These are phyloP conservation scores for Rhimphoctona megacephalus DNA, from an alignment of 2,888 invertebrate genomes.

Conservation along the genomic window DNA sequence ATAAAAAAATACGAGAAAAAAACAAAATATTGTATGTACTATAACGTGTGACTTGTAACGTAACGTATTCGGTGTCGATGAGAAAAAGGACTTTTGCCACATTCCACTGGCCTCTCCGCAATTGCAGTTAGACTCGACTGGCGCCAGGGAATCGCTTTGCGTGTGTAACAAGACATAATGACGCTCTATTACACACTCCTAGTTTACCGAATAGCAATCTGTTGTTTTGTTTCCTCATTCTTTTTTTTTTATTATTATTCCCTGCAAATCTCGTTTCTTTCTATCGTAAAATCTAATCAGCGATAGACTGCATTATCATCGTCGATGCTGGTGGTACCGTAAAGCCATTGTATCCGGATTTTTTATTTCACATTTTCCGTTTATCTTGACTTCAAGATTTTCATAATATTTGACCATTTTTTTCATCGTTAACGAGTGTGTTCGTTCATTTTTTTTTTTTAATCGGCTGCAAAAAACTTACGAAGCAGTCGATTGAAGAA, in stretches of 20 bases:
- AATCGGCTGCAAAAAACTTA: neutral
- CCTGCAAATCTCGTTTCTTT: slow-evolving; percentile 11
- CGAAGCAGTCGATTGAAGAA: neutral
- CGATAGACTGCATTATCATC: slow-evolving; percentile 24
- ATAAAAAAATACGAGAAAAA: neutral
- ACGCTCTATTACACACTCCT: slow-evolving; percentile 49
- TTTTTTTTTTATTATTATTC: neutral
- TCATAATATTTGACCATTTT: neutral
- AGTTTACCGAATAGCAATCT: slow-evolving; percentile 32
- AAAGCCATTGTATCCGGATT: neutral
- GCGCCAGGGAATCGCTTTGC: slow-evolving; percentile 53
- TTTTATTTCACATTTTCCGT: neutral
- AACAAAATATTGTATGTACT: neutral
- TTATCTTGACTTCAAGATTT: neutral
- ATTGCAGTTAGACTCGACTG: slow-evolving; percentile 35
- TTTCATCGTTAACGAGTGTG: neutral
- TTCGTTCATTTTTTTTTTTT: neutral
- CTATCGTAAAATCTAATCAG: slow-evolving; percentile 18
- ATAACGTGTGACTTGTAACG: slow-evolving; percentile 25
- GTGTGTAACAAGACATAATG: slow-evolving; percentile 55
- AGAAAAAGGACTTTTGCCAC: slow-evolving; percentile 32
- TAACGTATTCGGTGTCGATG: slow-evolving; percentile 34
- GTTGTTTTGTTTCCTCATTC: slow-evolving; percentile 26
- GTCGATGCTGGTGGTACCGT: neutral
- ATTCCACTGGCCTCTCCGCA: slow-evolving; percentile 17